Base-by-base conservation (phyloP, 2,113 vertebrate species). In the Eclectus roratus region DNA sequence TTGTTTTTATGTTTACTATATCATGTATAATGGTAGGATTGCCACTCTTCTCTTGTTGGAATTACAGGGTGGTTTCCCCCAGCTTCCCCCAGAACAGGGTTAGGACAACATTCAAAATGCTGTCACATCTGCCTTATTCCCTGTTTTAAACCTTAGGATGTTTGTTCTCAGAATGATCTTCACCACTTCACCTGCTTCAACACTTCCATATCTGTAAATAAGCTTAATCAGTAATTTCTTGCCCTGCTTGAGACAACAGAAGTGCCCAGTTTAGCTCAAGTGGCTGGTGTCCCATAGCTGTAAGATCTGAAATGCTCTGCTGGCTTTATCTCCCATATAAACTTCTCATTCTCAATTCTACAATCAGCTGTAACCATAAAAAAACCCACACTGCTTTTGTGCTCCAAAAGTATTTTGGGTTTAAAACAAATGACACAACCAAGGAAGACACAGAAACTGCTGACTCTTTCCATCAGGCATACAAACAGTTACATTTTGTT, bases 211-310 rank as follows among this genome's bases (percentile, higher is more conserved):
- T 2, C 13, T 49, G 2, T 82, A 58, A 79, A 39, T 58, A 17
- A 64, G 16, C 43, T 71, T 49, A 53, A 71, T 58, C 35, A 58
- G 66, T 35, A 52, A 33, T 31, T 74, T 46, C 37, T 72, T 5
- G 1, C 9, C 18, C 33, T 19, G 6, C 14, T 21, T 37, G 71
- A 68, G 27, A n/a, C 31, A 70, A 41, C 1, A 60, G 20, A 61
- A 61, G 15, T 17, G 27, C 5, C 35, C 9, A 46, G 39, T 58
- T 80, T 39, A 76, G 25, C 14, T 65, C 49, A 35, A 49, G 17
- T 7, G 81, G 39, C 24, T 52, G 2, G 0, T 18, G 50, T 25
- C 29, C 37, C 1, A 2, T 29, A 71, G 18, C 24, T 25, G 12
- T 58, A 63, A 39, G 19, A 14, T 23, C 41, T 70, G 33, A 86